Evolutionary conservation across 2,888 invertebrate species (phyloP), one percentile per base, ranked within the genome.

Genomic region (Patella pellucida): DNA sequence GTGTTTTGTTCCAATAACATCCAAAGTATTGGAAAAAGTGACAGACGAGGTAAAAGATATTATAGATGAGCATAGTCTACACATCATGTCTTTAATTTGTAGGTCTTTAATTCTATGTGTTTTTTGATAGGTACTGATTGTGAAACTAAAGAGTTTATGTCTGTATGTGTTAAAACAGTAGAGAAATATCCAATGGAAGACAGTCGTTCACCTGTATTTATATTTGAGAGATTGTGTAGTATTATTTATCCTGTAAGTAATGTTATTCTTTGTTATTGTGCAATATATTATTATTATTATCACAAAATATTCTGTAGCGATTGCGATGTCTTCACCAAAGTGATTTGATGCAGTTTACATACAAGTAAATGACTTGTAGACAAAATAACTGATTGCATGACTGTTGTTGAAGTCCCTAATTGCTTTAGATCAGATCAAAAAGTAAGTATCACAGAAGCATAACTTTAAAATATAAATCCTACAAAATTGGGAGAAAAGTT

Each of bases 131-230:
- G 97, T 12, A 98, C 97, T 0, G 97, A 98, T 91, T 95, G 96
- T 67, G 99, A 99, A 92, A 98, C 98, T 0, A 95, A 96, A 71
- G 96, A 97, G 78, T 99, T 99, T 89, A 99, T 99, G 97, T 95
- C 96, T 15, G 96, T 98, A 50, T 97, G 98, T 89, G 96, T 99
- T 31, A 96, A 98, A 91, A 98, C 98, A 0, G 96, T 98, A 1
- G 95, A 96, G 89, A 96, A 96, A 87, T 93, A 92, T 86, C 96
- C 96, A 71, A 93, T 95, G 52, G 96, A 96, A 89, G 98, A 99
- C 91, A 95, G 97, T 81, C 94, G 97, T 82, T 98, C 99, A 0
- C 99, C 99, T 0, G 97, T 98, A 3, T 99, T 99, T 90, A 97
- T 99, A 80, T 99, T 98, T 90, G 99, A 99, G 92, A 93, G 98